Percentiles rank a stretch among this genome's conserved stretches.
These are phyloP conservation scores for Xestoiulus laeticollis DNA, from an alignment of 2,888 invertebrate genomes.

Conservation along the genomic window DNA sequence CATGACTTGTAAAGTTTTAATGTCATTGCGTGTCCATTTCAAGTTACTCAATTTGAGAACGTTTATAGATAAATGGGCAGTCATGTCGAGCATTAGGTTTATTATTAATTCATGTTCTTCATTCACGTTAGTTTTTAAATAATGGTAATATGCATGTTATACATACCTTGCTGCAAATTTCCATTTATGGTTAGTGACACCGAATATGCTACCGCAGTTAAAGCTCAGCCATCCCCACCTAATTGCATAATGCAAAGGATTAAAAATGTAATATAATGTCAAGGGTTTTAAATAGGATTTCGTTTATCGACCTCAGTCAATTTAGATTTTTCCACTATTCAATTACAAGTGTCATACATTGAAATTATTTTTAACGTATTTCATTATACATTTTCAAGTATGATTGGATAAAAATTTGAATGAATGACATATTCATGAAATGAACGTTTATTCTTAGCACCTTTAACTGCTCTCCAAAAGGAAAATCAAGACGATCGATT, in stretches of 20 bases:
- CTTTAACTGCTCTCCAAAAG: too few relatives aligned
- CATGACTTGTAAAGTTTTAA: not conserved
- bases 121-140: not conserved
- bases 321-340: too few relatives aligned
- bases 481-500: not conserved
- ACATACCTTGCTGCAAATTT: conserved; percentile 74
- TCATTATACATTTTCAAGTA: too few relatives aligned
- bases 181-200: conserved; percentile 85
- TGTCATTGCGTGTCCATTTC: not conserved
- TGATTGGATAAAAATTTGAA: too few relatives aligned
- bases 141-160: conserved; percentile 11
- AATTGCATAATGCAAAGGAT: conserved; percentile 34
- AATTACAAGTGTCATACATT: too few relatives aligned
- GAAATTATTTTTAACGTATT: too few relatives aligned
- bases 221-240: conserved; percentile 95
- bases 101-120: conserved; percentile 21
- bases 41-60: not conserved
- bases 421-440: too few relatives aligned
- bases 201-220: conserved; percentile 80
- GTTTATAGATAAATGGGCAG: not conserved
- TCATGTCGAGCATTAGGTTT: not conserved
- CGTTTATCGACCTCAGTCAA: too few relatives aligned
- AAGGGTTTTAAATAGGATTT: conserved; percentile 31
- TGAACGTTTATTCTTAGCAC: too few relatives aligned
- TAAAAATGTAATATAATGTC: conserved; percentile 46